phyloP scores from a whole-genome alignment of 2,113 vertebrate species.

The Arothron firmamentum region DNA sequence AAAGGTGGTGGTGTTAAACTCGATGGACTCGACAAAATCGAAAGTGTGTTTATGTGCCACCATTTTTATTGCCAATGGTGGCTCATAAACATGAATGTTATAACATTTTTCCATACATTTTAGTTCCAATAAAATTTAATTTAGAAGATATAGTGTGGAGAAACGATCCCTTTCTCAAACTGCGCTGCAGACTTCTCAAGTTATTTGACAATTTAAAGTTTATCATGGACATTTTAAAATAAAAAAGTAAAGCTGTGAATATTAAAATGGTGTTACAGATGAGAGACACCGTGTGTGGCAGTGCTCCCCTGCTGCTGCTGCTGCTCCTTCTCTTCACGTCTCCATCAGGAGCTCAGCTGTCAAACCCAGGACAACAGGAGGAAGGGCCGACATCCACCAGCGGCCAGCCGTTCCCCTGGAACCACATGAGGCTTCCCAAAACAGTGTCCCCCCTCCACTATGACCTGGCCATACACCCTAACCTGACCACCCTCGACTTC shows the following conservation, averaged over 20 bases:
- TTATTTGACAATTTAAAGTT: too few relatives aligned
- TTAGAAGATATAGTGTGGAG: too few relatives aligned
- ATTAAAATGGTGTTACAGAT: slow-evolving; percentile 26
- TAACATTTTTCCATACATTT: too few relatives aligned
- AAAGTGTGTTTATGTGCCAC: slow-evolving; percentile 15
- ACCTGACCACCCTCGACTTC: slow-evolving; percentile 82
- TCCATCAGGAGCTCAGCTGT: slow-evolving; percentile 50
- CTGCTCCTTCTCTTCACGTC: slow-evolving; percentile 6
- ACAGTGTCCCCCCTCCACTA: slow-evolving; percentile 79
- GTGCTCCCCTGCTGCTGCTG: slow-evolving; percentile 39
- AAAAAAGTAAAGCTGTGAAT: background rate
- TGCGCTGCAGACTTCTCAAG: too few relatives aligned
- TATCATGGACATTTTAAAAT: too few relatives aligned
- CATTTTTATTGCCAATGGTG: background rate
- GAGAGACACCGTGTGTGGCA: slow-evolving; percentile 42
- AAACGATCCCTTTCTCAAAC: too few relatives aligned
- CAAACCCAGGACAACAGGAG: slow-evolving; percentile 23
- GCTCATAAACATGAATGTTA: too few relatives aligned
- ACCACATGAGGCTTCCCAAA: slow-evolving; percentile 79
- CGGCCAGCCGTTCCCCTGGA: slow-evolving; percentile 80
- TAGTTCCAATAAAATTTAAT: background rate
- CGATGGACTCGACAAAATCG: slow-evolving; percentile 10
- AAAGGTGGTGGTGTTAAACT: too few relatives aligned
- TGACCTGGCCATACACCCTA: slow-evolving; percentile 82
- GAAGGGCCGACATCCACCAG: slow-evolving; percentile 55